phyloP scores from a whole-genome alignment of 1,140 invertebrate genomes.

The Bombyx mandarina region DNA sequence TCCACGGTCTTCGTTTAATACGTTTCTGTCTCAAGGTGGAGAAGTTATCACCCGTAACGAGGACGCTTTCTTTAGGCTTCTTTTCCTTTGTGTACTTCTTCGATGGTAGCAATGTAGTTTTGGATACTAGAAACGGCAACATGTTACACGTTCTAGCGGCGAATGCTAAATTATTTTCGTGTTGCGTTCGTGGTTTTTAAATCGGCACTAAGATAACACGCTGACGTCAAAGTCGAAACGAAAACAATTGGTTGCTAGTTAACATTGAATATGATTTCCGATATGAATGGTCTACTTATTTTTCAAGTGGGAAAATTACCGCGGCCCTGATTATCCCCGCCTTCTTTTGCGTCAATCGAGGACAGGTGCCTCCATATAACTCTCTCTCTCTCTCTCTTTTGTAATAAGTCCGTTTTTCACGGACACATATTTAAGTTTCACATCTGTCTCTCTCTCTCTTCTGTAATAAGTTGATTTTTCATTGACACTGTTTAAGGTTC shows the following conservation, averaged over 20 bases:
- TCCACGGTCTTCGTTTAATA: conserved; percentile 26
- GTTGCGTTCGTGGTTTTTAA: no score
- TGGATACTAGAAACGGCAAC: conserved; percentile 50
- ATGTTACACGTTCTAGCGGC: conserved; percentile 15
- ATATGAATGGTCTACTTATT: conserved; percentile 33
- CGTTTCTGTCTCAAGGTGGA: conserved; percentile 22
- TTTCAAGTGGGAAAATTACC: conserved; percentile 19
- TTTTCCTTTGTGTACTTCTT: conserved; percentile 30
- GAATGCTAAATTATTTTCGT: not conserved
- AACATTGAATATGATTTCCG: conserved; percentile 5
- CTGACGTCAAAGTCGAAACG: not conserved
- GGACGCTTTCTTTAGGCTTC: conserved; percentile 25
- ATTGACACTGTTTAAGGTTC: no score
- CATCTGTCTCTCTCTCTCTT: no score
- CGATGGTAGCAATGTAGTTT: conserved; percentile 44
- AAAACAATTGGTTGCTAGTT: conserved; percentile 23
- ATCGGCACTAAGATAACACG: no score
- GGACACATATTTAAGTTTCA: no score
- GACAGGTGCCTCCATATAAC: no score
- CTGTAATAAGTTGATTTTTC: no score
- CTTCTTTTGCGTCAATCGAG: not conserved
- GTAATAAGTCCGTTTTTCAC: no score
- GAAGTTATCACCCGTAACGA: conserved; percentile 29
- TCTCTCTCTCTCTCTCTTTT: no score
- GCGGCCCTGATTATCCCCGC: conserved; percentile 12